phyloP scores from a whole-genome alignment of 2,888 invertebrate species.

The Macrosiphum euphorbiae region DNA sequence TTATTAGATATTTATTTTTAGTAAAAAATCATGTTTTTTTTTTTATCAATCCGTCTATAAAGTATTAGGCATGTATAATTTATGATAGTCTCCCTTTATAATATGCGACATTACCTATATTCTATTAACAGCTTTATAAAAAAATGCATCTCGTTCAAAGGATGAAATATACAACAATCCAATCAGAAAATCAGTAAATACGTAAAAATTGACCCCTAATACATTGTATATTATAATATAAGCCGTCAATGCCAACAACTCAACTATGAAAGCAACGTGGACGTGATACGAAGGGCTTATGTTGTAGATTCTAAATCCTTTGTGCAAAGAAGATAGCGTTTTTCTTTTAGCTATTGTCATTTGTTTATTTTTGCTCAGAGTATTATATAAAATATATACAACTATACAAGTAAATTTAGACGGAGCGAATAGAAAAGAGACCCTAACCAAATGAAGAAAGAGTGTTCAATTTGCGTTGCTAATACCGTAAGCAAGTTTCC shows the following conservation, averaged over 20 bases:
- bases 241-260: background rate
- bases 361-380: background rate
- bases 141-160: background rate
- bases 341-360: constrained; percentile 7
- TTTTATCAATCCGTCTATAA: background rate
- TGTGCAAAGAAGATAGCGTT: background rate
- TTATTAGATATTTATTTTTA: background rate
- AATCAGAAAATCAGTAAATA: background rate
- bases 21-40: background rate
- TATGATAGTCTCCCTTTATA: too few relatives aligned
- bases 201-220: background rate
- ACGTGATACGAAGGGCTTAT: background rate
- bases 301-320: background rate
- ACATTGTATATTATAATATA: background rate
- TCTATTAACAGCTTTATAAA: background rate
- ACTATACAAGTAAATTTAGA: background rate
- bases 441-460: background rate
- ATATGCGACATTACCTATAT: background rate
- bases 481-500: constrained; percentile 36
- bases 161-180: background rate
- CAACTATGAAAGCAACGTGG: background rate
- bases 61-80: background rate
- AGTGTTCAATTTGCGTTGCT: constrained; percentile 51
- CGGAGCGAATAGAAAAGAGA: constrained; percentile 26
- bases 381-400: constrained; percentile 16